Evolutionary conservation across 64 coral and sea anemone species (phyloP).

Genomic region (Montipora foliosa): DNA sequence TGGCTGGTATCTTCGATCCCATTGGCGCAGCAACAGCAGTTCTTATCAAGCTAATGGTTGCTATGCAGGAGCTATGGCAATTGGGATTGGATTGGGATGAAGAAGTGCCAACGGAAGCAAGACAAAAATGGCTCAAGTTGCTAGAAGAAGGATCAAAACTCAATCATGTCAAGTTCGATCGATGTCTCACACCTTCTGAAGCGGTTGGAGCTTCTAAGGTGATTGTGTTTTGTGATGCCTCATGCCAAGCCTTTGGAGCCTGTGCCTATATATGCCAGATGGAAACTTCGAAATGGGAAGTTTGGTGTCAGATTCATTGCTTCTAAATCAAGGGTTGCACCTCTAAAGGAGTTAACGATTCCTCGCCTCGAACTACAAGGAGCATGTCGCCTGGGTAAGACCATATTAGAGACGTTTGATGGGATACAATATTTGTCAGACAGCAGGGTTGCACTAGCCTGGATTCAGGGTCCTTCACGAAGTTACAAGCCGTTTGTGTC

Average conservation of each 20-base stretch:
- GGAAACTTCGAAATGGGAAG: neutral
- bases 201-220: too few species aligned
- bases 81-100: conserved; percentile 53
- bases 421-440: conserved; percentile 50
- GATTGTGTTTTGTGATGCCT: conserved; percentile 48
- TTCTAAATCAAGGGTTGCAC: conserved; percentile 31
- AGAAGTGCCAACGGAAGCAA: conserved; percentile 35
- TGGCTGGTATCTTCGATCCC: conserved; percentile 62
- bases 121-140: conserved; percentile 16
- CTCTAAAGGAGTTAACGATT: conserved; percentile 29
- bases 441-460: conserved; percentile 29
- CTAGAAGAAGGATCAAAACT: conserved; percentile 8
- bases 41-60: conserved; percentile 35
- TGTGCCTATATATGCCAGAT: conserved; percentile 43
- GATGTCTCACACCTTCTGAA: too few species aligned
- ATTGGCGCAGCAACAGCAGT: conserved; percentile 43
- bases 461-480: conserved; percentile 37
- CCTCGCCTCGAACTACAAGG: conserved; percentile 42
- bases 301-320: conserved; percentile 18
- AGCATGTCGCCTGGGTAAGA: conserved; percentile 3
- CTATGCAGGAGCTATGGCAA: conserved; percentile 50
- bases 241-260: conserved; percentile 54
- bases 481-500: conserved; percentile 58
- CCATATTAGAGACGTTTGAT: conserved; percentile 22
- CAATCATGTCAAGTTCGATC: neutral